Conservation (phyloP, 2,113 vertebrate species). For the Tiliqua scincoides region DNA sequence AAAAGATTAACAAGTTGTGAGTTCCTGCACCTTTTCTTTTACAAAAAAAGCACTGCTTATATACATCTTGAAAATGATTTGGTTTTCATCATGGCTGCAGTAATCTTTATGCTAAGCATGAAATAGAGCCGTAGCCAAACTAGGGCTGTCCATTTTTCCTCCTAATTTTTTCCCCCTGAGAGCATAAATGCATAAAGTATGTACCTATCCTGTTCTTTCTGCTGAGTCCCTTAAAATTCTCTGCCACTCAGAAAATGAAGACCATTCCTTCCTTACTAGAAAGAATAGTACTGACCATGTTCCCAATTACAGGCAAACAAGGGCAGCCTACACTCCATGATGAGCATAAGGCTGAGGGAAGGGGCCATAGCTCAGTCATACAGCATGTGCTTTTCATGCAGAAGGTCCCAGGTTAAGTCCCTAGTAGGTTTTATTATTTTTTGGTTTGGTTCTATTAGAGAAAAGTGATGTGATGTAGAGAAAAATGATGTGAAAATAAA, state of each 20-base stretch:
- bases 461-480: no score
- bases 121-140: slow-evolving; percentile 18
- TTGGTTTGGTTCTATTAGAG: no score
- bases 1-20: no score
- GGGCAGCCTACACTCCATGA: neutral
- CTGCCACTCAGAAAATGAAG: neutral
- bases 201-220: neutral
- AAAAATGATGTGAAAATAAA: no score
- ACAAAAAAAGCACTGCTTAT: no score
- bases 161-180: neutral
- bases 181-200: neutral
- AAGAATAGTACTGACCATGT: neutral
- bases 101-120: slow-evolving; percentile 8
- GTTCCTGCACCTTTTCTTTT: no score
- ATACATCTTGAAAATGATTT: neutral
- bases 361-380: no score
- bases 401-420: no score
- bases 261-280: neutral
- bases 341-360: no score
- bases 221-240: neutral
- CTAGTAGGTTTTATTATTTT: no score
- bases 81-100: neutral
- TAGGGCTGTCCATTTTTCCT: no score
- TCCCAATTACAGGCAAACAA: neutral
- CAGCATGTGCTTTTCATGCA: no score